Evolutionary conservation across 2,113 vertebrate genomes (phyloP).

Genomic region (Sturnira hondurensis): DNA sequence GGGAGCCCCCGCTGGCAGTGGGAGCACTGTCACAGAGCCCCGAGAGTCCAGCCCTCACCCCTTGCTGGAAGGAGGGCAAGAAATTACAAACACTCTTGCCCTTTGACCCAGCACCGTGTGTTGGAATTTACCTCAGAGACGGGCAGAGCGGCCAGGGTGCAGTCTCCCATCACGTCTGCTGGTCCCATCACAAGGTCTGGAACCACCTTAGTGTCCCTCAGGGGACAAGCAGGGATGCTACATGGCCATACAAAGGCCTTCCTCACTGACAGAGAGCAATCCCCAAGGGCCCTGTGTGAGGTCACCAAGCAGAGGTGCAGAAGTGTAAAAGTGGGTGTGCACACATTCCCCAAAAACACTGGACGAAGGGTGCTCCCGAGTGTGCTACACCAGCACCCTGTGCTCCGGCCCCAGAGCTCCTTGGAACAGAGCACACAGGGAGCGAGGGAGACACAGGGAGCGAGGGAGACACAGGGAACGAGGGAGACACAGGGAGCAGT

Average conservation of each 20-base stretch:
- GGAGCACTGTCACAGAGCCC: background rate
- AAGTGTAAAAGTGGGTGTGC: fast-evolving
- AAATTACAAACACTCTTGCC: background rate
- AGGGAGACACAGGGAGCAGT: too few species aligned
- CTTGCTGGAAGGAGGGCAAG: background rate
- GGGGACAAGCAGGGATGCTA: background rate
- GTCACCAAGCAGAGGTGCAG: background rate
- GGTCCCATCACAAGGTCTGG: background rate
- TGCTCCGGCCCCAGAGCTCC: background rate
- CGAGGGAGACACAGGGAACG: background rate
- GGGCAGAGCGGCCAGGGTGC: fast-evolving
- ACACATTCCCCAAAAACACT: background rate
- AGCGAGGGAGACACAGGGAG: background rate
- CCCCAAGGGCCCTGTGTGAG: background rate
- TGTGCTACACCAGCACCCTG: background rate
- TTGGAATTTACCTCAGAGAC: background rate
- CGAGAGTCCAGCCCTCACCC: background rate
- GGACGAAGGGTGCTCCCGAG: fast-evolving
- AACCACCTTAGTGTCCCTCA: background rate
- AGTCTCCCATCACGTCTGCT: fast-evolving
- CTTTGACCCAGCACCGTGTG: background rate
- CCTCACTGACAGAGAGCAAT: fast-evolving
- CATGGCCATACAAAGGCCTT: background rate
- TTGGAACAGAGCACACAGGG: background rate
- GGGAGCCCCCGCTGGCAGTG: too few species aligned